phyloP scores from a whole-genome alignment of 1,140 invertebrate species.

The Mizuhopecten yessoensis region DNA sequence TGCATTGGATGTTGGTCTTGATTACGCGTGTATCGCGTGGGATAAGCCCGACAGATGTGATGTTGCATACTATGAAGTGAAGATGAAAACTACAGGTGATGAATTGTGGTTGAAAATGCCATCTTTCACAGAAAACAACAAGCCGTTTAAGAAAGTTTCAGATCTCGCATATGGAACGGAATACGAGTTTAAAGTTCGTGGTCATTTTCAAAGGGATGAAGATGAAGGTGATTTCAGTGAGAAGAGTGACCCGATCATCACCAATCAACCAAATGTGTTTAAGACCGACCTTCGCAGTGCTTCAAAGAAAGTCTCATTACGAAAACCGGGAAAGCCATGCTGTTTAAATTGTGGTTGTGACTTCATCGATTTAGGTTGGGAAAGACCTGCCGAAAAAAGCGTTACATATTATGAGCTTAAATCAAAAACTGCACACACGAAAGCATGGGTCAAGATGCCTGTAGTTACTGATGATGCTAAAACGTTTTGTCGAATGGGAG shows the following conservation, averaged over 20 bases:
- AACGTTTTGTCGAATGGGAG: not conserved
- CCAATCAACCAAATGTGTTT: not conserved
- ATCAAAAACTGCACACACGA: not conserved
- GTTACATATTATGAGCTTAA: not conserved
- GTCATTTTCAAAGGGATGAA: not conserved
- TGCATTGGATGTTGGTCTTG: not conserved
- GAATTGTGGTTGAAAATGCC: not conserved
- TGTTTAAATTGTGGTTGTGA: not conserved
- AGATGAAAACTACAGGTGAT: not conserved
- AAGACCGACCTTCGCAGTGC: not conserved
- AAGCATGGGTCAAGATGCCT: constrained; percentile 16
- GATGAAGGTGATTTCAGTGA: not conserved
- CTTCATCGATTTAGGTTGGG: not conserved
- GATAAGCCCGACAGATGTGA: not conserved
- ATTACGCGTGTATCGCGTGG: not conserved
- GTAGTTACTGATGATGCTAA: not conserved
- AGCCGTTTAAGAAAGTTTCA: not conserved
- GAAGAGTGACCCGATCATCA: not conserved
- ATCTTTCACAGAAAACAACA: not conserved
- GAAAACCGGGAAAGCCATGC: constrained; percentile 6
- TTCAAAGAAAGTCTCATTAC: not conserved
- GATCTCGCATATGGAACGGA: not conserved
- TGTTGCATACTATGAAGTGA: not conserved
- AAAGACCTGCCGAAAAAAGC: not conserved
- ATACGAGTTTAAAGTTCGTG: constrained; percentile 33